Conservation (phyloP, 2,113 vertebrate species). For the Pelusios castaneus region DNA sequence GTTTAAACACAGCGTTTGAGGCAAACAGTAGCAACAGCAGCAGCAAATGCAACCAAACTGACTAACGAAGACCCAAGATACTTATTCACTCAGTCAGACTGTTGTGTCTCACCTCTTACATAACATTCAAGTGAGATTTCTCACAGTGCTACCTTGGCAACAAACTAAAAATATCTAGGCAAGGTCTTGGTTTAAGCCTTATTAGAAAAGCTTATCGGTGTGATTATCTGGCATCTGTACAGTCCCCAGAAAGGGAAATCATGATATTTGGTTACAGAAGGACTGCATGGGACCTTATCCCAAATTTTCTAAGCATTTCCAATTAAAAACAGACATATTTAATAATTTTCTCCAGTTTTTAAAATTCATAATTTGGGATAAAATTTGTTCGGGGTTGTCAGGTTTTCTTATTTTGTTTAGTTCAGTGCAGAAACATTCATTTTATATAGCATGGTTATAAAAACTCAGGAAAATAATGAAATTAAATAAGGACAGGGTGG, state of each 20-base stretch:
- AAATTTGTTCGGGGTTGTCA: slow-evolving; percentile 45
- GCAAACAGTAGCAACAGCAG: slow-evolving; percentile 87
- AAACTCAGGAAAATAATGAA: slow-evolving; percentile 35
- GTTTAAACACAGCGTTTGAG: slow-evolving; percentile 89
- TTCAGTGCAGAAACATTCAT: slow-evolving; percentile 76
- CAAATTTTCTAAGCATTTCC: slow-evolving; percentile 1
- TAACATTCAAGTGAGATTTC: slow-evolving; percentile 86
- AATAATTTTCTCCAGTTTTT: slow-evolving; percentile 14
- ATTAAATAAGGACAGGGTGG: slow-evolving; percentile 58
- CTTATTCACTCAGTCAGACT: slow-evolving; percentile 72
- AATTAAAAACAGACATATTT: slow-evolving; percentile 18
- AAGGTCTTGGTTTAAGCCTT: slow-evolving; percentile 82
- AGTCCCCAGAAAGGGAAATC: slow-evolving; percentile 76
- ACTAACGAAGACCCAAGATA: slow-evolving; percentile 72
- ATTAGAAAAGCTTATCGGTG: slow-evolving; percentile 78
- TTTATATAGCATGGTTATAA: slow-evolving; percentile 60
- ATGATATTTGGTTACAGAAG: slow-evolving; percentile 58
- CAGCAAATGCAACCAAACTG: slow-evolving; percentile 85
- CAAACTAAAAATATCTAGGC: slow-evolving; percentile 87
- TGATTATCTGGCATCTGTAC: slow-evolving; percentile 80
- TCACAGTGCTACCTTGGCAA: slow-evolving; percentile 87
- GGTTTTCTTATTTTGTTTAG: not conserved
- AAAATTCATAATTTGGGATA: not conserved
- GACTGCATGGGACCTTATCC: slow-evolving; percentile 41
- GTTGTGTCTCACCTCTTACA: slow-evolving; percentile 84